Evolutionary conservation across 2,113 vertebrate genomes (phyloP).

Genomic region (Pitta sordida): DNA sequence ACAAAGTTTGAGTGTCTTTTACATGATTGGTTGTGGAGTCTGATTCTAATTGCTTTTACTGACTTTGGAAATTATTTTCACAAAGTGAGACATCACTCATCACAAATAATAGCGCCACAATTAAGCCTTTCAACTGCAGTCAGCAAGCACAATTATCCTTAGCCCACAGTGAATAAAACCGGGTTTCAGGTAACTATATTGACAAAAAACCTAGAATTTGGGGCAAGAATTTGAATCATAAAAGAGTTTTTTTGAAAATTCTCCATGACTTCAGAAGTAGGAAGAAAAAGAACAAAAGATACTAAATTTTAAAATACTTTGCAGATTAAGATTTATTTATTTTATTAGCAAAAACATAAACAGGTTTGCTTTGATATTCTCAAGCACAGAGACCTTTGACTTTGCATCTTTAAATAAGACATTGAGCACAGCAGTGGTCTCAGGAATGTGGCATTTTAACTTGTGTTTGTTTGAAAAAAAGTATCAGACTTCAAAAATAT

Average conservation of each 20-base stretch:
- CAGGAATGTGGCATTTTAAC: conserved; percentile 50
- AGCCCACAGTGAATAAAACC: not conserved
- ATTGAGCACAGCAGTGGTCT: conserved; percentile 16
- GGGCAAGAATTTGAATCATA: not conserved
- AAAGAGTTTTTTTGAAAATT: not conserved
- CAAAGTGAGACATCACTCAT: not conserved
- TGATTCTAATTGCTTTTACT: not conserved
- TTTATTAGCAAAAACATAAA: not conserved
- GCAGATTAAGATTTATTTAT: not conserved
- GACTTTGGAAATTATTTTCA: not conserved
- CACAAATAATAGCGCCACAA: not conserved
- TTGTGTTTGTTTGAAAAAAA: conserved; percentile 45
- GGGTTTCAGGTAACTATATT: not conserved
- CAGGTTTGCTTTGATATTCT: not conserved
- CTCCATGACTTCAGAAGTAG: not conserved
- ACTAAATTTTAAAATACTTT: not conserved
- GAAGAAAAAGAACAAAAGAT: not conserved
- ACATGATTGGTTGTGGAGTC: not conserved
- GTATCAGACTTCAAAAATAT: conserved; percentile 30
- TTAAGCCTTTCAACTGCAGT: not conserved
- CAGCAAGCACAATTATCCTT: not conserved
- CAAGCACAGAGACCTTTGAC: not conserved
- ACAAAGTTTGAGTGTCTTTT: not conserved
- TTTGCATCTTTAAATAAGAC: conserved; percentile 33
- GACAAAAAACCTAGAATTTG: not conserved